Conservation (phyloP, 2,113 vertebrate genomes). For the Aptenodytes forsteri region DNA sequence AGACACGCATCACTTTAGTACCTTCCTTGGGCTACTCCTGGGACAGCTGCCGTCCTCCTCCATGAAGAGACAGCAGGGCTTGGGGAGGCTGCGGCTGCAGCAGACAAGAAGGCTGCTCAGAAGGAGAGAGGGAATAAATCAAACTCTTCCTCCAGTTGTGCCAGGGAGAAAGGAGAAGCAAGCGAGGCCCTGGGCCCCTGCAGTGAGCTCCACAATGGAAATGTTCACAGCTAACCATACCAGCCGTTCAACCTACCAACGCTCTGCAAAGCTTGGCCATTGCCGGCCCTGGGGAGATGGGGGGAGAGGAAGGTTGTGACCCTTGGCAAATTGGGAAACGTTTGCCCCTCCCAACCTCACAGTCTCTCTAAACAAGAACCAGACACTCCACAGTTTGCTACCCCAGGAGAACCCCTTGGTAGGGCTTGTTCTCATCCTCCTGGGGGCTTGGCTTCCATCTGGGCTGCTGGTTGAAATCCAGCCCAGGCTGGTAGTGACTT, state of each 20-base stretch:
- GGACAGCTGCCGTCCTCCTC: neutral
- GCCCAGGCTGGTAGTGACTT: slow-evolving; percentile 34
- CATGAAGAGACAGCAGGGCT: neutral
- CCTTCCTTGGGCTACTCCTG: neutral
- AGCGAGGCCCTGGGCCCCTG: neutral
- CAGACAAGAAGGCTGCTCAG: neutral
- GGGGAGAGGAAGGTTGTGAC: slow-evolving; percentile 48
- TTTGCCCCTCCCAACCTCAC: slow-evolving; percentile 8
- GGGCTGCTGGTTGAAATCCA: slow-evolving; percentile 52
- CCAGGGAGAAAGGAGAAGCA: slow-evolving; percentile 29
- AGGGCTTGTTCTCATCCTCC: slow-evolving; percentile 48
- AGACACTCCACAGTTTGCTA: slow-evolving; percentile 29
- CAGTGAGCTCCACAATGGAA: slow-evolving; percentile 47
- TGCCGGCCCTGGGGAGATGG: neutral
- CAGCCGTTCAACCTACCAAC: neutral
- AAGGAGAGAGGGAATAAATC: slow-evolving; percentile 30
- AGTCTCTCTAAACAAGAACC: slow-evolving; percentile 56
- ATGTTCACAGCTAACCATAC: slow-evolving; percentile 41
- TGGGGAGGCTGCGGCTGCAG: neutral
- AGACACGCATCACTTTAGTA: neutral
- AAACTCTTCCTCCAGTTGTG: slow-evolving; percentile 27
- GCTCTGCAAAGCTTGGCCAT: slow-evolving; percentile 12
- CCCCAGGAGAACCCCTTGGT: slow-evolving; percentile 14
- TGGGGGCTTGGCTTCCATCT: slow-evolving; percentile 52
- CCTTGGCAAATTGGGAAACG: slow-evolving; percentile 37